These are phyloP conservation scores for Phodopus roborovskii DNA, from an alignment of 2,113 vertebrate genomes.

Conservation along the genomic window DNA sequence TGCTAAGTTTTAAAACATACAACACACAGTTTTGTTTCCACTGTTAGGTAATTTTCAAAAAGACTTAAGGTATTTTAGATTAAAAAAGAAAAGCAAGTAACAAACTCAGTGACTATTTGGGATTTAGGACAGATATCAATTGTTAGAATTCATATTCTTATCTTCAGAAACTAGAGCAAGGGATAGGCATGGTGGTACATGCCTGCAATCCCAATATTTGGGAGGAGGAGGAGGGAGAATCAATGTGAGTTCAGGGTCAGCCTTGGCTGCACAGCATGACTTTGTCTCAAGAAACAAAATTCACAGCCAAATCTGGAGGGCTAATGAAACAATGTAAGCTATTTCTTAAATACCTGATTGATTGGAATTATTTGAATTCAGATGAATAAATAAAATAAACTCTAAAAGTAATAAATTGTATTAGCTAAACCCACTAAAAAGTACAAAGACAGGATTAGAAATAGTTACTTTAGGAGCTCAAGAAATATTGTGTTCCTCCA, in stretches of 20 bases:
- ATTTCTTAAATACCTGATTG: not conserved
- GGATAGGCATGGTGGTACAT: not conserved
- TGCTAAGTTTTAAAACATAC: not conserved
- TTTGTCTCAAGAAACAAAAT: not conserved
- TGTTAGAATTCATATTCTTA: not conserved
- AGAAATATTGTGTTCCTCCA: not conserved
- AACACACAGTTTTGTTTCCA: not conserved
- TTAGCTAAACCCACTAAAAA: slow-evolving; percentile 34
- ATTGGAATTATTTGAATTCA: slow-evolving; percentile 34
- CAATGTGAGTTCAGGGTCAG: not conserved
- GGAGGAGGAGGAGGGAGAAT: not conserved
- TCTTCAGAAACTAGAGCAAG: not conserved
- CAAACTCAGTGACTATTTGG: not conserved
- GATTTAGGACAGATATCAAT: not conserved
- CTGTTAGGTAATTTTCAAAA: not conserved
- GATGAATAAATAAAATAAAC: slow-evolving; percentile 37
- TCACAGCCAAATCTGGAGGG: not conserved
- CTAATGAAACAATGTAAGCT: slow-evolving; percentile 8
- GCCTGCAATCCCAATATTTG: not conserved
- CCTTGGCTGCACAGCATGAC: not conserved
- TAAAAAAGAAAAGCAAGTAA: not conserved
- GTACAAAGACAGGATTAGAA: slow-evolving; percentile 39
- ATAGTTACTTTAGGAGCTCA: not conserved
- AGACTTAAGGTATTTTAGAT: slow-evolving; percentile 1
- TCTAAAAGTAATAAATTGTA: not conserved